Evolutionary conservation across 2,888 invertebrate species (phyloP), one percentile per base, ranked within the genome.

Genomic region (Microdon myrmicae): DNA sequence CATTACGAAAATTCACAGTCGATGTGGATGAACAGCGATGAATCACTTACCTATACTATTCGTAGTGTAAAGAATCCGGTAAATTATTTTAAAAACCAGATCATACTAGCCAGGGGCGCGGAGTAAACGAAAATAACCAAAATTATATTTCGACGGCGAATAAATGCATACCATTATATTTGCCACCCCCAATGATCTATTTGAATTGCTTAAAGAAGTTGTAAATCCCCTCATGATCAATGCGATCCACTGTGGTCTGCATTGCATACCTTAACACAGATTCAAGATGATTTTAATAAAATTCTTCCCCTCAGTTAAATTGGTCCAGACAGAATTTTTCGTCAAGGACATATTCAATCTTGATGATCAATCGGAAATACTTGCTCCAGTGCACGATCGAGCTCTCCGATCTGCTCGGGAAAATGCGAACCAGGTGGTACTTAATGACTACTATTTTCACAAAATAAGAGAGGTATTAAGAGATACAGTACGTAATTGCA

Each of bases 281-380:
- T 45, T 25, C 26, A 45, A 14, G 12, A 45, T 8, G 8, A 4
- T 1, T 5, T 41, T 1, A 32, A 19, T 51, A 3, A 7, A 20
- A 4, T 16, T 23, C 4, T 45, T 32, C 10, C 45, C 45, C 9
- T 35, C 35, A 26, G 45, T 45, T 6, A 35, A 34, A 26, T 45
- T 45, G 3, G 10, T 17, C 6, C 35, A 32, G 10, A 26, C 44
- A 3, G 8, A 32, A 13, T n/a, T n/a, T 23, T 14, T 38, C 10
- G 31, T 48, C 1, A 38, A 3, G n/a, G 17, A 39, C 17, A 38
- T 49, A 22, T 48, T 20, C 23, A 47, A 47, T 20, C 29, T 8
- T 8, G 9, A 28, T 26, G 48, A 32, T 16, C 31, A 45, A 16
- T 13, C n/a, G 7, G 35, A 45, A 16, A 45, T 34, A 7, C 25